A percentile compares a stretch with the other conserved stretches of the same genome.
These are phyloP conservation scores for Heliothis peltigera DNA, from an alignment of 2,888 invertebrate genomes.

Conservation along the genomic window DNA sequence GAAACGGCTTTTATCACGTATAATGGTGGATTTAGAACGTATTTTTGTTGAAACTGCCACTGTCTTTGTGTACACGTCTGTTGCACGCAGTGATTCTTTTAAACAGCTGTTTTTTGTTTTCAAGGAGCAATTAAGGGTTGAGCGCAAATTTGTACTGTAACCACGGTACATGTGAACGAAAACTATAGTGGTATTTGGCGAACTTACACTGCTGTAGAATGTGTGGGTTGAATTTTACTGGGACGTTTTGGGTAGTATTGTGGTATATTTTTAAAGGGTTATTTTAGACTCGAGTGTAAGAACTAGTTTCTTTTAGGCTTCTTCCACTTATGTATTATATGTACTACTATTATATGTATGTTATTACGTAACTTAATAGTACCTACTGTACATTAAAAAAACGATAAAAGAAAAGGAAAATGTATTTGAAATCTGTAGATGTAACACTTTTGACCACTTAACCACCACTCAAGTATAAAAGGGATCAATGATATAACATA, in stretches of 20 bases:
- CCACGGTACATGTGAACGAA: neutral
- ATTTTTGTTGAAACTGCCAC: constrained; percentile 65
- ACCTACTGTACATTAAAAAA: too few species aligned
- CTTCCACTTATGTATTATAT: too few species aligned
- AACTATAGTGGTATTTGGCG: neutral
- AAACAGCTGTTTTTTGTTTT: constrained; percentile 40
- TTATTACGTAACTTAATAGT: too few species aligned
- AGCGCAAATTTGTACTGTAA: constrained; percentile 24
- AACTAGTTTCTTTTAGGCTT: too few species aligned
- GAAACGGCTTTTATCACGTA: constrained; percentile 75
- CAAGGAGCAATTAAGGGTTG: constrained; percentile 29
- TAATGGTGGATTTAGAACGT: constrained; percentile 70
- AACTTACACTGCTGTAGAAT: neutral
- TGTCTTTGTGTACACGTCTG: constrained; percentile 52
- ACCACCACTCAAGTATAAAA: too few species aligned
- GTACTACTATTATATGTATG: too few species aligned
- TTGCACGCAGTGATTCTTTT: constrained; percentile 49
- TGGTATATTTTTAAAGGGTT: too few species aligned
- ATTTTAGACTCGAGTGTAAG: too few species aligned
- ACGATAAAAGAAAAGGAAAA: too few species aligned
- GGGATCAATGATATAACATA: too few species aligned
- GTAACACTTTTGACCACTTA: too few species aligned
- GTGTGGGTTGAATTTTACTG: neutral
- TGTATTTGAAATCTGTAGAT: too few species aligned
- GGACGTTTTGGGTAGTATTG: neutral